phyloP scores from a whole-genome alignment of 2,797 vertebrate genomes.

The Vipera latastei region DNA sequence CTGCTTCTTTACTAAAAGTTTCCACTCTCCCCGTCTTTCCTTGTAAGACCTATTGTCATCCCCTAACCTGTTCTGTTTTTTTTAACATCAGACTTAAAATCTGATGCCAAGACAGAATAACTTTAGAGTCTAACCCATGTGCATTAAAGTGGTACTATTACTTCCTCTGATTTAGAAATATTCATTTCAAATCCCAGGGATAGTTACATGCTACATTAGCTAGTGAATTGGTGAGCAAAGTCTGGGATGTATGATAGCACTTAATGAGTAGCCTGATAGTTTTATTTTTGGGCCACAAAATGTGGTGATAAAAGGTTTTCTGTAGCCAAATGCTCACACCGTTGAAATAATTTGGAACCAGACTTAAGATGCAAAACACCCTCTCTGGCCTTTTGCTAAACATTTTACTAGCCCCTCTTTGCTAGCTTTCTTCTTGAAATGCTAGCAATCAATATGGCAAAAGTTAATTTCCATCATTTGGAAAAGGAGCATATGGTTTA shows the following conservation, averaged over 20 bases:
- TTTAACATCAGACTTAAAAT: neutral
- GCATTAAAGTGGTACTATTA: neutral
- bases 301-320: slow-evolving; percentile 7
- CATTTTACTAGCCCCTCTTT: neutral
- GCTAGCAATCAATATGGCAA: neutral
- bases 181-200: neutral
- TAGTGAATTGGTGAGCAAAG: neutral
- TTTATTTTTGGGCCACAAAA: neutral
- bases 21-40: neutral
- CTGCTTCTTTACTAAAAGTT: neutral
- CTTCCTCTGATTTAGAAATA: neutral
- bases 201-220: neutral
- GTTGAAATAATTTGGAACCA: neutral
- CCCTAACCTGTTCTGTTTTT: neutral
- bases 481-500: neutral
- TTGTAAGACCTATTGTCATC: neutral
- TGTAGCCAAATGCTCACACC: neutral
- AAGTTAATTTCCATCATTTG: neutral
- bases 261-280: neutral
- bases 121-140: neutral
- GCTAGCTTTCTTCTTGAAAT: neutral
- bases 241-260: neutral
- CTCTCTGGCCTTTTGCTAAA: neutral
- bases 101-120: neutral
- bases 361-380: neutral